These are phyloP conservation scores for Ophioninae sp. DNA, from an alignment of 2,888 invertebrate species.

Conservation along the genomic window DNA sequence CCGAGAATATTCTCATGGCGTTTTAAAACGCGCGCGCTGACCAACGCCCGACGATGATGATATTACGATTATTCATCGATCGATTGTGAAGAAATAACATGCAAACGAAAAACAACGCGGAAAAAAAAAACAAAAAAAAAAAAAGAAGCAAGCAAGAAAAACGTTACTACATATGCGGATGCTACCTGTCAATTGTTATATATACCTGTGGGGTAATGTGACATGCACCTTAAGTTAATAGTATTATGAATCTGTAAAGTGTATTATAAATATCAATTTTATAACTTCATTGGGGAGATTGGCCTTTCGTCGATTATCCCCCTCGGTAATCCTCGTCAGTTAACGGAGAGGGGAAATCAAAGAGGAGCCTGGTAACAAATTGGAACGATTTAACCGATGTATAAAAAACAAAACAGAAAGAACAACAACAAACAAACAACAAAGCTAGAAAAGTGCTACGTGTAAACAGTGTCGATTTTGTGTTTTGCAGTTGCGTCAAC, in stretches of 20 bases:
- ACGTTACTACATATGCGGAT: conserved; percentile 75
- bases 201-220: conserved; percentile 79
- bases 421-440: not conserved
- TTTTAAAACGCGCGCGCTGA: conserved; percentile 49
- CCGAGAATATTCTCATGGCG: conserved; percentile 36
- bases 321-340: conserved; percentile 53
- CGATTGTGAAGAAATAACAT: conserved; percentile 23
- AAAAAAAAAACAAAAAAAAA: conserved; percentile 19
- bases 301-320: conserved; percentile 55
- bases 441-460: conserved; percentile 26
- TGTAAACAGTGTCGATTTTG: conserved; percentile 57
- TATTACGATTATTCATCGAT: conserved; percentile 42
- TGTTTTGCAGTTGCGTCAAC: conserved; percentile 49
- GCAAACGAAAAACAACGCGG: not conserved
- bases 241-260: conserved; percentile 81
- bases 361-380: conserved; percentile 14
- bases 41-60: conserved; percentile 50
- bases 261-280: conserved; percentile 82
- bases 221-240: conserved; percentile 80
- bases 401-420: conserved; percentile 19
- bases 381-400: conserved; percentile 48
- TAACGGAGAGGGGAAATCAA: conserved; percentile 18
- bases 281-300: conserved; percentile 77
- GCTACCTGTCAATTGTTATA: conserved; percentile 80
- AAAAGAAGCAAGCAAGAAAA: conserved; percentile 43